Conservation (phyloP, 2,888 invertebrate species). For the Chironomus riparius region DNA sequence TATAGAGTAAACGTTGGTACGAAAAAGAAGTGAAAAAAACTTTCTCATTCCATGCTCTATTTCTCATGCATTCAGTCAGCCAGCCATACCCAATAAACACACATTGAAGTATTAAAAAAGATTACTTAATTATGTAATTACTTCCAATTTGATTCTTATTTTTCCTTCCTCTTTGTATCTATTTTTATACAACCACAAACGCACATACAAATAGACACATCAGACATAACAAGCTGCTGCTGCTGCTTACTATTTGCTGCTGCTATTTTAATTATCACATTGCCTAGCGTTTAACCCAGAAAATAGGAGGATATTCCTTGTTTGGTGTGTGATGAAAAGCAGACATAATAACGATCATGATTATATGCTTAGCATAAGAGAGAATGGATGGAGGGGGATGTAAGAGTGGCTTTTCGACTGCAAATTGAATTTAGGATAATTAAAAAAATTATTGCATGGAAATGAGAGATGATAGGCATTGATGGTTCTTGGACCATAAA, state of each 20-base stretch:
- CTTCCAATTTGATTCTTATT: constrained; percentile 14
- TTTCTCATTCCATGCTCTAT: neutral
- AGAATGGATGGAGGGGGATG: too few relatives aligned
- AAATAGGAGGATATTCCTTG: neutral
- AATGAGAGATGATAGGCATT: neutral
- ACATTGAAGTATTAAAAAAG: neutral
- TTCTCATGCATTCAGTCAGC: neutral
- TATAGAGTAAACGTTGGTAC: too few relatives aligned
- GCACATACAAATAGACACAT: neutral
- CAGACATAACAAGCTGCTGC: neutral
- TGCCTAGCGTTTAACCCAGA: neutral
- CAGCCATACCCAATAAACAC: neutral
- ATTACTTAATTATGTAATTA: constrained; percentile 23
- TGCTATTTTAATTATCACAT: constrained; percentile 1
- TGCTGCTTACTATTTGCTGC: too few relatives aligned
- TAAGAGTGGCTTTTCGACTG: neutral
- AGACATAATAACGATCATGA: neutral
- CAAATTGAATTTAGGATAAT: neutral
- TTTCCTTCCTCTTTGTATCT: neutral
- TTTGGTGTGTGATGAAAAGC: neutral
- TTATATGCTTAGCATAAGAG: too few relatives aligned
- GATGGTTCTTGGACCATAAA: too few relatives aligned
- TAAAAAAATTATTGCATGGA: neutral
- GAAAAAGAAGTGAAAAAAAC: too few relatives aligned
- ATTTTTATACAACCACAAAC: neutral